Percentiles rank a stretch among this genome's conserved stretches.
Conservation (phyloP, 2,113 vertebrate species). For the Psilopogon haemacephalus region DNA sequence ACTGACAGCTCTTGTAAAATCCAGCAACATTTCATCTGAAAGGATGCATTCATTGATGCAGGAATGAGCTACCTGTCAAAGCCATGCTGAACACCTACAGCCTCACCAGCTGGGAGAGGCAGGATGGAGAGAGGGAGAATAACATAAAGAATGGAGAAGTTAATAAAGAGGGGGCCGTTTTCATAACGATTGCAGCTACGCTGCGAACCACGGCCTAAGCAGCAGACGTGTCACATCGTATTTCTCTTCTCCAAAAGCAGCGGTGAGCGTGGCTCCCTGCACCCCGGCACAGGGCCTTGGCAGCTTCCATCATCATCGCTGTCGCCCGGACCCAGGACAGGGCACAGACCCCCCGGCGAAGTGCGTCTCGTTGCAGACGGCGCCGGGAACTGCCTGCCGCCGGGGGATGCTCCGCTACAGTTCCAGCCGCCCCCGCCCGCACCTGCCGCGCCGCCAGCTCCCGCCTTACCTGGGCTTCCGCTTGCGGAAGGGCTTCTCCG, state of each 20-base stretch:
- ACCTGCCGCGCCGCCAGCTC: not conserved
- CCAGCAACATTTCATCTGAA: fast-evolving
- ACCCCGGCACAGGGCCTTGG: not conserved
- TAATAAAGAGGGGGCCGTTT: not conserved
- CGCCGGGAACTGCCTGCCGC: not conserved
- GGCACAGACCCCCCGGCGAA: not conserved
- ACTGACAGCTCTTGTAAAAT: not conserved
- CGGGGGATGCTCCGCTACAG: not conserved
- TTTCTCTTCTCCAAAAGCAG: not conserved
- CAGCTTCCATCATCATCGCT: not conserved
- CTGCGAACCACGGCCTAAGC: not conserved
- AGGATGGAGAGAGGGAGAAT: too few relatives aligned
- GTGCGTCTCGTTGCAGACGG: not conserved
- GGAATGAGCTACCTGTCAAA: not conserved
- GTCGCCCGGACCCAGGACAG: not conserved
- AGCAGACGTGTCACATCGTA: not conserved
- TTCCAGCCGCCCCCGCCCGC: not conserved
- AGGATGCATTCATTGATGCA: fast-evolving
- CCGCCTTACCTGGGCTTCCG: slow-evolving; percentile 13
- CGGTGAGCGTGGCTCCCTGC: not conserved
- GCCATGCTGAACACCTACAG: fast-evolving
- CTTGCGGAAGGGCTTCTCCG: not conserved
- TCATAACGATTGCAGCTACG: not conserved
- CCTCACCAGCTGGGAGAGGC: not conserved
- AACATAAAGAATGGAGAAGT: fast-evolving